Base-by-base conservation (phyloP, 2,797 vertebrate species). In the Platalea minor region DNA sequence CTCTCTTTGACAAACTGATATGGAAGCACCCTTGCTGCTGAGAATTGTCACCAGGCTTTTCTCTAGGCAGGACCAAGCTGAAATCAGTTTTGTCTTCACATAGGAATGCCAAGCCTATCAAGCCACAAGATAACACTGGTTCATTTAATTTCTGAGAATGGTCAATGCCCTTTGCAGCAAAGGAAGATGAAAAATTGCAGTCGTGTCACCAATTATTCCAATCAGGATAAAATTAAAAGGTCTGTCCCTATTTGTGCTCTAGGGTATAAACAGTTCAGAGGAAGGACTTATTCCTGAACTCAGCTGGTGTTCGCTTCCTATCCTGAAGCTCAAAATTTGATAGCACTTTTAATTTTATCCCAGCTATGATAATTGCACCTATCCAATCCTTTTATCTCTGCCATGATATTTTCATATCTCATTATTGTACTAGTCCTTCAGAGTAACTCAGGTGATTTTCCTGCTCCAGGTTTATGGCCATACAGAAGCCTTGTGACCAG, bases 261-360 rank as follows among this genome's bases (percentile, higher is more conserved):
- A 29, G 48, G 37, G 13, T 35, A 3, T 35, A 54, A 4, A 0
- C 11, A 28, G 11, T 35, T 53, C 54, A 86, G 54, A 86, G 53
- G 57, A 89, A 80, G 46, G 11, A 81, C 39, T 76, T 84, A 53
- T 53, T 95, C 72, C 59, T 86, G 79, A 88, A 28, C n/a, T 70
- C 80, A 79, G 33, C 11, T 53, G 39, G 23, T 76, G 28, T 31
- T 93, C 76, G 29, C 23, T 81, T 91, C 19, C 39, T 68, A 54
- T 46, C 57, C 50, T 78, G 26, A 72, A 90, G 54, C 39, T 81
- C 2, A 8, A 64, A 67, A 51, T 94, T 88, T 53, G 67, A 68
- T 74, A 77, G n/a, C 18, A 46, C 3, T 85, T 94, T 85, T 79
- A 76, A 93, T 91, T 90, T 94, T 92, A 83, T 88, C 37, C n/a